A percentile compares a stretch with the other conserved stretches of the same genome.
These are phyloP conservation scores for Epizoanthus scotinus DNA, from an alignment of 92 coral and sea anemone genomes.

Conservation along the genomic window DNA sequence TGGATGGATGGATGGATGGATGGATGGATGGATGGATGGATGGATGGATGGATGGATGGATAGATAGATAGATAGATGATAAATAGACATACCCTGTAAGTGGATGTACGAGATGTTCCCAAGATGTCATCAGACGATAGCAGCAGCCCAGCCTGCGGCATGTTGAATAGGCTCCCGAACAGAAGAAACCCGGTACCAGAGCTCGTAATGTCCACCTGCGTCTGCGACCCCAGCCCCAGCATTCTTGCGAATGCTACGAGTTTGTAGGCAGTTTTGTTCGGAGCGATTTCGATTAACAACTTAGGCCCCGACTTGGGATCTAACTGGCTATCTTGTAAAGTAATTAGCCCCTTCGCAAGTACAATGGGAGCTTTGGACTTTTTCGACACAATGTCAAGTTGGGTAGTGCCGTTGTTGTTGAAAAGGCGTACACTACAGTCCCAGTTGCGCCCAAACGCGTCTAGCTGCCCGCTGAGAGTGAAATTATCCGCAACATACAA, in stretches of 20 bases:
- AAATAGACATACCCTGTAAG: conserved; percentile 54
- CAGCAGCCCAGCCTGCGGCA: conserved; percentile 77
- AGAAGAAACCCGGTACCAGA: conserved; percentile 90
- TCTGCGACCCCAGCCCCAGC: conserved; percentile 78
- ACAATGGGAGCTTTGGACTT: conserved; percentile 83
- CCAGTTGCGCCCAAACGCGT: conserved; percentile 73
- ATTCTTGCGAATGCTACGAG: conserved; percentile 81
- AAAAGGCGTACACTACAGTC: conserved; percentile 66
- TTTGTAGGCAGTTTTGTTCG: conserved; percentile 69
- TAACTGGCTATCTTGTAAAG: conserved; percentile 75
- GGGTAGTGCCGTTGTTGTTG: conserved; percentile 47
- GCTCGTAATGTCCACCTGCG: conserved; percentile 80
- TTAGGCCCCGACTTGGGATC: conserved; percentile 83
- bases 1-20: no score
- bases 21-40: no score
- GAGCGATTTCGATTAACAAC: conserved; percentile 70
- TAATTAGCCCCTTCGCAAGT: conserved; percentile 78
- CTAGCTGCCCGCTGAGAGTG: conserved; percentile 63
- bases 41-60: no score
- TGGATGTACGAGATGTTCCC: conserved; percentile 61
- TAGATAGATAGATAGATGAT: neutral
- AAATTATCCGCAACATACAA: conserved; percentile 47
- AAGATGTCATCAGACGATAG: conserved; percentile 83
- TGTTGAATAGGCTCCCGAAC: conserved; percentile 81
- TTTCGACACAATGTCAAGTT: conserved; percentile 62